phyloP scores from a whole-genome alignment of 1,140 invertebrate genomes.

The Drosophila serrata region DNA sequence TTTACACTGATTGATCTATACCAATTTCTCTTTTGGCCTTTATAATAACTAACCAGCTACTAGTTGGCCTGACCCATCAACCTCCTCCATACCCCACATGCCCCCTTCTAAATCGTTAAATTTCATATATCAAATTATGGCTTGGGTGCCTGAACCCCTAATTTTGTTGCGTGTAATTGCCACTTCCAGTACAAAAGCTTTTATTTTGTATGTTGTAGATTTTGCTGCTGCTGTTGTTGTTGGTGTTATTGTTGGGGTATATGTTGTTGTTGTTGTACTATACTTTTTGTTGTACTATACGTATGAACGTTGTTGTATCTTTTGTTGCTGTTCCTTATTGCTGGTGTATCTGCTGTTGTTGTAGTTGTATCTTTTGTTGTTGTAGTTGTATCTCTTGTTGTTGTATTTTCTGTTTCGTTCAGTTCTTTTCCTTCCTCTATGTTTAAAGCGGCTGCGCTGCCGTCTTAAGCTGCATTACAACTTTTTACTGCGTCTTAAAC shows the following conservation, averaged over 20 bases:
- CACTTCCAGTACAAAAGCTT: slow-evolving; percentile 75
- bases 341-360: slow-evolving; percentile 17
- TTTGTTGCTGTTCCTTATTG: neutral
- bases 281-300: slow-evolving; percentile 1
- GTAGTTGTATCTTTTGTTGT: slow-evolving; percentile 3
- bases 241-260: neutral
- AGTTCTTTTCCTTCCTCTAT: slow-evolving; percentile 82
- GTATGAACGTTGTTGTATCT: slow-evolving; percentile 18
- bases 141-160: slow-evolving; percentile 57
- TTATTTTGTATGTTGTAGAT: slow-evolving; percentile 51
- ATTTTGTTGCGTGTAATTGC: slow-evolving; percentile 81
- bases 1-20: slow-evolving; percentile 42
- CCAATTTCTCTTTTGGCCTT: slow-evolving; percentile 67
- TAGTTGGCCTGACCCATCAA: slow-evolving; percentile 27
- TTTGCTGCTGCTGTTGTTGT: slow-evolving; percentile 4
- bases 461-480: slow-evolving; percentile 83
- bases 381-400: slow-evolving; percentile 29
- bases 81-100: slow-evolving; percentile 9
- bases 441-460: slow-evolving; percentile 77
- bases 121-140: slow-evolving; percentile 66
- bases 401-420: slow-evolving; percentile 63
- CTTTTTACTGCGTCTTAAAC: slow-evolving; percentile 84
- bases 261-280: slow-evolving; percentile 13
- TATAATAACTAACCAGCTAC: slow-evolving; percentile 52
- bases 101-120: slow-evolving; percentile 65